Percentiles rank a stretch among this genome's conserved stretches.
Conservation (phyloP, 2,888 invertebrate species). For the Coelopa pilipes region DNA sequence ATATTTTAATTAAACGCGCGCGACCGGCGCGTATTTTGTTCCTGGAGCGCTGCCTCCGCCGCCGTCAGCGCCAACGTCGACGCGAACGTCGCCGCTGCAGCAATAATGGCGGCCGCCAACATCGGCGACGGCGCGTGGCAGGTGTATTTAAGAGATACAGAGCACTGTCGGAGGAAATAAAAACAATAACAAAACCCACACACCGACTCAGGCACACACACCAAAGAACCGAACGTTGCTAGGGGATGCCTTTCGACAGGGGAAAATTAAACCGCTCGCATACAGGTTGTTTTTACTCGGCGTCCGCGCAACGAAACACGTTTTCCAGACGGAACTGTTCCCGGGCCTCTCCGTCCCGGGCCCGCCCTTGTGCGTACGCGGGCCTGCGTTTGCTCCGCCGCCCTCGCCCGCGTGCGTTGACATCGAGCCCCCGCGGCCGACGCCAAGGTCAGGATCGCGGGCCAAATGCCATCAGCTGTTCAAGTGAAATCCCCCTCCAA, state of each 20-base stretch:
- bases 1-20: constrained; percentile 47
- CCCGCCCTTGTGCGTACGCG: neutral
- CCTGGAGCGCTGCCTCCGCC: constrained; percentile 11
- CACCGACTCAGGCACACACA: constrained; percentile 22
- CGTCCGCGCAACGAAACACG: neutral
- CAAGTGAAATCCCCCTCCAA: too few species aligned
- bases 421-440: neutral
- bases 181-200: constrained; percentile 20
- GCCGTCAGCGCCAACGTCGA: neutral
- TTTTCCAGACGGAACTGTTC: neutral
- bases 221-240: constrained; percentile 32
- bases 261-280: constrained; percentile 12
- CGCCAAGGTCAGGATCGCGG: too few species aligned
- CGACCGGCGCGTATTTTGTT: neutral
- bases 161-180: constrained; percentile 32
- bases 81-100: too few species aligned
- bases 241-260: constrained; percentile 48
- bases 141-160: constrained; percentile 59
- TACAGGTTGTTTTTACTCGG: constrained; percentile 21
- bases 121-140: constrained; percentile 59
- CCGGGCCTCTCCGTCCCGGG: neutral
- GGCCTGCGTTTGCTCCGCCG: neutral
- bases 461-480: too few species aligned
- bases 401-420: neutral
- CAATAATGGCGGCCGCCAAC: constrained; percentile 39